A percentile compares a stretch with the other conserved stretches of the same genome.
phyloP scores from a whole-genome alignment of 2,113 vertebrate genomes.

The Chaetops frenatus region DNA sequence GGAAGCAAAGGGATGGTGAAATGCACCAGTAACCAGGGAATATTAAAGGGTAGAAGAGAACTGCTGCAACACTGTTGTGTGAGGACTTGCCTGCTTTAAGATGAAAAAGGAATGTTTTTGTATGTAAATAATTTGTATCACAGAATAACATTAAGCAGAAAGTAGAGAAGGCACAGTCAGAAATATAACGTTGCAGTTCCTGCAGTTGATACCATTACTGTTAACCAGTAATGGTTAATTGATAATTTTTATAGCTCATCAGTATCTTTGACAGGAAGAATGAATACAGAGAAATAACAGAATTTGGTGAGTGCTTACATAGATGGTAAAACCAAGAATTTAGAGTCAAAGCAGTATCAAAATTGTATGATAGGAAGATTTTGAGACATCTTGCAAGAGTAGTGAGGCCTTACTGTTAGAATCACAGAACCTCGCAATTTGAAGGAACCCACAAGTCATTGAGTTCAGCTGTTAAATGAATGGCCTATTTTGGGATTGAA shows the following conservation, averaged over 20 bases:
- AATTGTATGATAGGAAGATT: background rate
- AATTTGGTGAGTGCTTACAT: background rate
- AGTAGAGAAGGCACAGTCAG: background rate
- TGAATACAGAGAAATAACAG: background rate
- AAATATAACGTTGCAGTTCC: background rate
- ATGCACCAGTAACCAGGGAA: background rate
- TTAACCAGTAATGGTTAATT: background rate
- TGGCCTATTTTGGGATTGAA: background rate
- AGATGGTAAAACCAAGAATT: background rate
- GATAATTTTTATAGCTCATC: background rate
- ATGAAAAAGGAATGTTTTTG: background rate
- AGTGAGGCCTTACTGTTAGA: background rate
- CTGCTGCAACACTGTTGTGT: background rate
- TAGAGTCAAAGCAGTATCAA: background rate
- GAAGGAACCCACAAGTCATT: background rate
- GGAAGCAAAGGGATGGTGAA: background rate
- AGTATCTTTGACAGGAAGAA: background rate
- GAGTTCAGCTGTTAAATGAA: background rate
- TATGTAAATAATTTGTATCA: background rate
- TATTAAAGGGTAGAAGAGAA: background rate
- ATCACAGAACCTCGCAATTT: background rate
- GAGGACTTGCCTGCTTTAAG: background rate
- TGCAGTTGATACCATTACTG: too few relatives aligned
- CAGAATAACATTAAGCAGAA: background rate
- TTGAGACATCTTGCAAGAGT: background rate